Evolutionary conservation across 2,888 invertebrate genomes (phyloP), one percentile per base, ranked within the genome.

Genomic region (Pristionchus exspectatus): DNA sequence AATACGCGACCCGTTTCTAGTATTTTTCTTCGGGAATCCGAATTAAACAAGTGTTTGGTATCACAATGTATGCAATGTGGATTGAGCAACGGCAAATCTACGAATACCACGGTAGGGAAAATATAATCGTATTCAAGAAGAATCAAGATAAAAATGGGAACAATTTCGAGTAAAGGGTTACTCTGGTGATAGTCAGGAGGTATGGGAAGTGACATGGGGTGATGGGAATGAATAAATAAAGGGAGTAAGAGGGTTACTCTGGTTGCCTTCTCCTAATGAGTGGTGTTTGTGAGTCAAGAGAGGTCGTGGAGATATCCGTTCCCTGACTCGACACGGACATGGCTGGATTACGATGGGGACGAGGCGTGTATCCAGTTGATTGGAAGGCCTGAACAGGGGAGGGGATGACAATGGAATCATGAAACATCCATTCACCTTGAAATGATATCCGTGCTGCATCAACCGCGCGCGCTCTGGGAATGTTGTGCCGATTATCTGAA

Each of bases 361-460:
- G 59, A 38, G 85, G 85, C 10, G 85, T 56, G 27, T 59, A 38
- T 16, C 85, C 59, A 59, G 30, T 85, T 3, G 85, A 59, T 59
- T 85, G 27, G 59, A 59, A 85, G 4, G 56, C 85, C 85, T 85
- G 59, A 56, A 85, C 14, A 18, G 33, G 50, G 30, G 30, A 24
- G 24, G n/a, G 38, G 44, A 72, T 72, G 10, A 24, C 50, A 7
- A 44, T 7, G 81, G 4, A 50, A 50, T 30, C 44, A 12, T 54
- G 44, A 77, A 44, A 81, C 24, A 10, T 12, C 9, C 14, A 83
- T 18, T 12, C 21, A 87, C 87, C 87, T 87, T 87, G 87, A 69
- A 87, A 27, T 69, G 87, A n/a, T 87, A 87, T 2, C 87, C 87
- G 44, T 87, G 87, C 33, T 59, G 84, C 33, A 85, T 33, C 59